phyloP scores from a whole-genome alignment of 2,888 invertebrate species.

The Athetis lepigone region DNA sequence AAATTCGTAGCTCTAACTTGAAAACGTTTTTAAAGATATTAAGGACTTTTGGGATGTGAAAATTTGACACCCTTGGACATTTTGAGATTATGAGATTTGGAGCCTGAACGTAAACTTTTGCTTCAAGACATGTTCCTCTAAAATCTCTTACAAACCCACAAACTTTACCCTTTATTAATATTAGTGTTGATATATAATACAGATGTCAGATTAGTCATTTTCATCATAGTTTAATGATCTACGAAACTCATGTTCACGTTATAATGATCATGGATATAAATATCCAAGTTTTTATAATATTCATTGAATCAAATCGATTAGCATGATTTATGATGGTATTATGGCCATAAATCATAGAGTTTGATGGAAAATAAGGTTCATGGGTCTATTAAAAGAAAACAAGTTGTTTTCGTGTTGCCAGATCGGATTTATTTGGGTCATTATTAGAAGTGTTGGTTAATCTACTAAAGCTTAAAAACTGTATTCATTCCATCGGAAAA shows the following conservation, averaged over 20 bases:
- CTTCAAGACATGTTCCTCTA: too few relatives aligned
- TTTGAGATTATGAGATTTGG: too few relatives aligned
- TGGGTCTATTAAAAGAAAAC: conserved; percentile 51
- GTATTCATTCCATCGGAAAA: background rate
- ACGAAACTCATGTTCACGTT: conserved; percentile 21
- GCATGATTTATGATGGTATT: conserved; percentile 48
- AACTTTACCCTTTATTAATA: too few relatives aligned
- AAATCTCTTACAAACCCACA: too few relatives aligned
- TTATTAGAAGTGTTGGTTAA: conserved; percentile 17
- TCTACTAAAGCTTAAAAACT: background rate
- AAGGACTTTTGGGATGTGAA: too few relatives aligned
- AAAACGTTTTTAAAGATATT: too few relatives aligned
- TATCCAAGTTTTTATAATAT: conserved; percentile 43
- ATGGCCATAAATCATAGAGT: conserved; percentile 40
- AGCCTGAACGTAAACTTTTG: too few relatives aligned
- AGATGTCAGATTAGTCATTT: conserved; percentile 5
- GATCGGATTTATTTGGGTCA: conserved; percentile 26
- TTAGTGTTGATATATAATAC: conserved; percentile 8
- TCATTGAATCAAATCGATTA: conserved; percentile 44
- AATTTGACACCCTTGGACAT: too few relatives aligned
- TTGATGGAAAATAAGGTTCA: conserved; percentile 48
- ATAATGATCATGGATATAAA: conserved; percentile 40
- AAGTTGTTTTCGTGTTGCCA: conserved; percentile 39
- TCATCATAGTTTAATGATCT: conserved; percentile 7
- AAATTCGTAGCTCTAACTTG: too few relatives aligned